A percentile compares a stretch with the other conserved stretches of the same genome.
phyloP scores from a whole-genome alignment of 1,140 invertebrate species.

The Orchesella cincta region DNA sequence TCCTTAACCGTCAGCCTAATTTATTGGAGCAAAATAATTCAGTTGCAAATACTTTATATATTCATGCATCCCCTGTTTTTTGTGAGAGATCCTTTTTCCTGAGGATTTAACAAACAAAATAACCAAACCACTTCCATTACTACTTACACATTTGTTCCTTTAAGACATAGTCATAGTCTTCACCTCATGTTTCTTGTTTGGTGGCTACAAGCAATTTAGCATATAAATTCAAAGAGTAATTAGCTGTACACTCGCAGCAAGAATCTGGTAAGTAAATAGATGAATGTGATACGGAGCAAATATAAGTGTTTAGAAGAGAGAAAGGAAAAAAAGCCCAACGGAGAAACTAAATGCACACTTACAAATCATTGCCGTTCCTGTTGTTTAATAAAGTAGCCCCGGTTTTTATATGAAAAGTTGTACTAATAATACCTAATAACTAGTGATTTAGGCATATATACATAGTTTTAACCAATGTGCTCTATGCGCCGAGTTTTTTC shows the following conservation, averaged over 20 bases:
- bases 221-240: slow-evolving; percentile 14
- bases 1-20: slow-evolving; percentile 29
- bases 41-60: neutral
- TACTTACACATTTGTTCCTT: neutral
- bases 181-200: neutral
- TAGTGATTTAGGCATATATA: too few species aligned
- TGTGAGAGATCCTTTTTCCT: neutral
- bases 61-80: neutral
- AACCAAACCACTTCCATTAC: neutral
- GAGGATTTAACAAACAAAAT: neutral
- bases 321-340: too few species aligned
- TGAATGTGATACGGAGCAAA: neutral
- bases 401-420: too few species aligned
- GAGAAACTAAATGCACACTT: too few species aligned
- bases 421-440: too few species aligned
- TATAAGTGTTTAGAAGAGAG: too few species aligned
- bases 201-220: neutral
- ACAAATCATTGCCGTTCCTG: too few species aligned
- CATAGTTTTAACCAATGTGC: too few species aligned
- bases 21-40: slow-evolving; percentile 29
- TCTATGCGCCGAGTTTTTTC: too few species aligned
- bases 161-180: neutral
- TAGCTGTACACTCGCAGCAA: slow-evolving; percentile 2
- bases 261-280: neutral
- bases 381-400: too few species aligned